These are phyloP conservation scores for Parazoanthus atlanticus DNA, from an alignment of 92 coral and sea anemone genomes.

Conservation along the genomic window DNA sequence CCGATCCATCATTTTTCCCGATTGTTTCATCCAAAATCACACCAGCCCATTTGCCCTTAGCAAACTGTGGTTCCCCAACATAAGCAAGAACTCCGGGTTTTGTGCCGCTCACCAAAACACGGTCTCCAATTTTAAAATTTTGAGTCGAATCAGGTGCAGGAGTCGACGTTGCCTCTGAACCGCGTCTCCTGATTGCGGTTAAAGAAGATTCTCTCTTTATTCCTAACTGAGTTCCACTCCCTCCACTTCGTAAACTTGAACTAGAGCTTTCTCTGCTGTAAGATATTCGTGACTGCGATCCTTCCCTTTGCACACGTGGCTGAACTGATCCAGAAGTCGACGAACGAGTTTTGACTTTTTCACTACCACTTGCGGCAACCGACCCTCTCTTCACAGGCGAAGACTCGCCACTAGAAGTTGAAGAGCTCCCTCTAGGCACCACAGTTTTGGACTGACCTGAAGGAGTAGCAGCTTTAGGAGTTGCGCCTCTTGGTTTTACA, in stretches of 20 bases:
- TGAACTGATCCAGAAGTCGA: slow-evolving; percentile 44
- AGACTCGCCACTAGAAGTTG: slow-evolving; percentile 52
- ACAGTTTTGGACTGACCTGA: slow-evolving; percentile 55
- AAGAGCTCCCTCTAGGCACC: slow-evolving; percentile 58
- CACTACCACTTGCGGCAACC: slow-evolving; percentile 58
- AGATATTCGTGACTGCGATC: slow-evolving; percentile 67
- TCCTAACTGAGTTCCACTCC: slow-evolving; percentile 58
- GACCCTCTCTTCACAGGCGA: slow-evolving; percentile 77
- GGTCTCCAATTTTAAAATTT: slow-evolving; percentile 87
- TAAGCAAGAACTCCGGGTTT: slow-evolving; percentile 94
- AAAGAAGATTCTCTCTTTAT: slow-evolving; percentile 49
- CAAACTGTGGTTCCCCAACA: slow-evolving; percentile 94
- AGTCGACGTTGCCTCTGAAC: slow-evolving; percentile 54
- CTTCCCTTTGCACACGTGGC: slow-evolving; percentile 73
- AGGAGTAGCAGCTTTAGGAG: slow-evolving; percentile 56
- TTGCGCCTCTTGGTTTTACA: slow-evolving; percentile 78
- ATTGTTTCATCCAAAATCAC: slow-evolving; percentile 84
- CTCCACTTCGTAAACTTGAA: slow-evolving; percentile 74
- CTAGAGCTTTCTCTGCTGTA: slow-evolving; percentile 85
- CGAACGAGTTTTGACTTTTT: slow-evolving; percentile 42
- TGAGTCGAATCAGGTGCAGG: slow-evolving; percentile 67
- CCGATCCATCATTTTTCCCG: slow-evolving; percentile 95
- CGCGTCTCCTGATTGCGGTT: slow-evolving; percentile 60
- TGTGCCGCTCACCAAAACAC: slow-evolving; percentile 91
- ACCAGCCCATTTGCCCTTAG: slow-evolving; percentile 99